These are phyloP conservation scores for Geopemphigus sp. DNA, from an alignment of 1,140 invertebrate species.

Conservation along the genomic window DNA sequence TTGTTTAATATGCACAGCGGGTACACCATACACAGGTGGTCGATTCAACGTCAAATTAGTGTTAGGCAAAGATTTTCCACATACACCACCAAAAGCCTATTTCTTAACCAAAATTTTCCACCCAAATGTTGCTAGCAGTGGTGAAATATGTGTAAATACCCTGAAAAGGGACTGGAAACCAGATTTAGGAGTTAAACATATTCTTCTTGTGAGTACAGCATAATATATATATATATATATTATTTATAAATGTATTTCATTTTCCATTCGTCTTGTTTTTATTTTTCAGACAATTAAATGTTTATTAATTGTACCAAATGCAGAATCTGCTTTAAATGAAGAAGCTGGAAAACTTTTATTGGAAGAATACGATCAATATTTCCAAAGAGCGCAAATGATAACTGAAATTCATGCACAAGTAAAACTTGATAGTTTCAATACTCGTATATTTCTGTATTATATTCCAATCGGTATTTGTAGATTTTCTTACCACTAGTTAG, in stretches of 20 bases:
- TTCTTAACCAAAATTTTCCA: slow-evolving; percentile 97
- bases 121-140: slow-evolving; percentile 88
- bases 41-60: slow-evolving; percentile 86
- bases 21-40: slow-evolving; percentile 81
- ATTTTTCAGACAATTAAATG: slow-evolving; percentile 79
- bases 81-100: slow-evolving; percentile 88
- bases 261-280: neutral
- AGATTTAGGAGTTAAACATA: slow-evolving; percentile 93
- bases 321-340: slow-evolving; percentile 91
- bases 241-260: neutral
- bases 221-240: no score
- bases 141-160: slow-evolving; percentile 97
- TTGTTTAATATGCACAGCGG: slow-evolving; percentile 60
- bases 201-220: slow-evolving; percentile 71
- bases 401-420: slow-evolving; percentile 89
- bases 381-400: slow-evolving; percentile 85
- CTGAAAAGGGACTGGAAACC: slow-evolving; percentile 96
- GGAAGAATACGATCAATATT: slow-evolving; percentile 90
- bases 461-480: no score
- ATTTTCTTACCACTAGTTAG: no score
- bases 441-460: no score
- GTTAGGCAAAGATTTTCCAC: slow-evolving; percentile 90
- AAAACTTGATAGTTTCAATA: no score
- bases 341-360: slow-evolving; percentile 88
- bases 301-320: slow-evolving; percentile 89